Evolutionary conservation across 2,888 invertebrate genomes (phyloP).

Genomic region (Cephalotes varians): DNA sequence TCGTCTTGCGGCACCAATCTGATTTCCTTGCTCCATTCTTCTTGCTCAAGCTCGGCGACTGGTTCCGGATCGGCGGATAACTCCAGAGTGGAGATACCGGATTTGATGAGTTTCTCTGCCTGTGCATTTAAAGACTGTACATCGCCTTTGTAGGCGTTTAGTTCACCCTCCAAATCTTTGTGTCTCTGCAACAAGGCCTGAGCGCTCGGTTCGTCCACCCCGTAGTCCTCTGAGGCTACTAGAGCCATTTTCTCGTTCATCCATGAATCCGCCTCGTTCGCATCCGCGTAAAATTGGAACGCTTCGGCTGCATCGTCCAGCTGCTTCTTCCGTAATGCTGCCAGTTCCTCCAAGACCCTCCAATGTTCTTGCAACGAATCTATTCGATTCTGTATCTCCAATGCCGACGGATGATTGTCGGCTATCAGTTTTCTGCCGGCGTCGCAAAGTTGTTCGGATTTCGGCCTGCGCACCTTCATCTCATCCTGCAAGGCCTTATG

Average conservation of each 20-base stretch:
- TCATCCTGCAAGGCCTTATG: constrained; percentile 97
- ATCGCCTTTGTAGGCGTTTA: constrained; percentile 95
- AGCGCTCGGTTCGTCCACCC: constrained; percentile 96
- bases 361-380: constrained; percentile 94
- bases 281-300: constrained; percentile 98
- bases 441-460: constrained; percentile 90
- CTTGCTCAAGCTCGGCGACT: constrained; percentile 85
- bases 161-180: constrained; percentile 94
- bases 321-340: constrained; percentile 91
- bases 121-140: constrained; percentile 93
- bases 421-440: constrained; percentile 92
- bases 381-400: constrained; percentile 93
- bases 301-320: constrained; percentile 96
- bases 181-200: constrained; percentile 95
- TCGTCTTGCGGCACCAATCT: constrained; percentile 95
- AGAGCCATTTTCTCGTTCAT: constrained; percentile 98
- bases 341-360: constrained; percentile 94
- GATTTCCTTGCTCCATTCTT: constrained; percentile 89
- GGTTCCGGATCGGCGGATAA: constrained; percentile 85
- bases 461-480: constrained; percentile 92
- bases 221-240: constrained; percentile 95
- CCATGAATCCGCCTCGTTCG: constrained; percentile 99
- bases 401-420: constrained; percentile 93
- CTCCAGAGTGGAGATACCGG: constrained; percentile 91
- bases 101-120: constrained; percentile 91